Evolutionary conservation across 1,140 invertebrate species (phyloP).

Genomic region (Neodiprion pinetum): DNA sequence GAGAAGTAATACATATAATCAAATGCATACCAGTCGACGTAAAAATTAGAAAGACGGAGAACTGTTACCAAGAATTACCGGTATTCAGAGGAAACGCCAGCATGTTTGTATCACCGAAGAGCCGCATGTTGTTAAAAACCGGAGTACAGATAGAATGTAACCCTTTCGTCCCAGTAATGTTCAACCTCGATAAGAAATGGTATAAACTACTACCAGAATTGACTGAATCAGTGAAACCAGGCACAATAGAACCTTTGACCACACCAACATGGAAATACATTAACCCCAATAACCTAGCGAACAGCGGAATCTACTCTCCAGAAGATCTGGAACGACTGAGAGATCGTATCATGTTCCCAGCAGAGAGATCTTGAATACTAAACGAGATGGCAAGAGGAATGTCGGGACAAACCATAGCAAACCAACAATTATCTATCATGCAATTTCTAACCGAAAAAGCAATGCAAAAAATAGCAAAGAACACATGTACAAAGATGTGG

Average conservation of each 20-base stretch:
- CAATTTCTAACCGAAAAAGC: no score
- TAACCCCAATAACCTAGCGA: constrained; percentile 27
- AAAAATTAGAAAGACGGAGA: not conserved
- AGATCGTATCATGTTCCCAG: constrained; percentile 22
- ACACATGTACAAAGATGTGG: not conserved
- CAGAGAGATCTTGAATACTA: constrained; percentile 9
- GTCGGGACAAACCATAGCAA: no score
- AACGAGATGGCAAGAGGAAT: not conserved
- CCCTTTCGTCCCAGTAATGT: constrained; percentile 9
- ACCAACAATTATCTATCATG: no score
- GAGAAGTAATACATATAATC: constrained; percentile 23
- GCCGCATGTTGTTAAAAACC: constrained; percentile 1
- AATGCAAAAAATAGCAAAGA: not conserved
- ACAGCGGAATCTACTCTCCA: constrained; percentile 29
- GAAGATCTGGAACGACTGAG: constrained; percentile 18
- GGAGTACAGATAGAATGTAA: constrained; percentile 11
- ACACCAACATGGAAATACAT: constrained; percentile 30
- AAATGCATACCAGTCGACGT: constrained; percentile 27
- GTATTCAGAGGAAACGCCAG: constrained; percentile 10
- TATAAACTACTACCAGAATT: constrained; percentile 11
- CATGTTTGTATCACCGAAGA: constrained; percentile 22
- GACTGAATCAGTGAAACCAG: constrained; percentile 10
- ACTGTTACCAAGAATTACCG: constrained; percentile 28
- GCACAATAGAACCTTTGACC: constrained; percentile 17
- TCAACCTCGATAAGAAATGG: not conserved